Percentiles rank a stretch among this genome's conserved stretches.
Conservation (phyloP, 2,113 vertebrate species). For the Thamnaconus septentrionalis region DNA sequence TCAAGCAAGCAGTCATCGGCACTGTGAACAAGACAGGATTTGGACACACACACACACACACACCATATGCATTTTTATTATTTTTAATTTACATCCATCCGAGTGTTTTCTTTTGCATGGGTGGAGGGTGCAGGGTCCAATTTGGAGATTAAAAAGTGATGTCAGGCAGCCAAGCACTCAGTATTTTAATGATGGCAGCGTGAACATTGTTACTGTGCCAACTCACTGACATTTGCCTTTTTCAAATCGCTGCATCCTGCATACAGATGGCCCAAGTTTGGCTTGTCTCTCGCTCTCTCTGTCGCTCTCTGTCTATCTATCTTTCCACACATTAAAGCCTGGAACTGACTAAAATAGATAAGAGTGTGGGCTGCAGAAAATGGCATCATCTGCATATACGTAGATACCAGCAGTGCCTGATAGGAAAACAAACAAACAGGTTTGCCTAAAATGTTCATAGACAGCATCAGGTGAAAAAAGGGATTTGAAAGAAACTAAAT, state of each 20-base stretch:
- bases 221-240: constrained; percentile 24
- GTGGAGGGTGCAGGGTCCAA: neutral
- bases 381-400: too few species aligned
- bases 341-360: constrained; percentile 9
- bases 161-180: constrained; percentile 16
- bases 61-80: constrained; percentile 8
- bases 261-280: constrained; percentile 11
- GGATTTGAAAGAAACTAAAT: too few species aligned
- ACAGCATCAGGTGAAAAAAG: too few species aligned
- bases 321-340: constrained; percentile 1
- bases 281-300: too few species aligned
- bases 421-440: too few species aligned
- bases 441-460: too few species aligned
- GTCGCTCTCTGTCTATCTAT: too few species aligned
- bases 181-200: constrained; percentile 8
- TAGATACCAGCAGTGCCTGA: too few species aligned
- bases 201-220: constrained; percentile 1
- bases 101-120: too few species aligned
- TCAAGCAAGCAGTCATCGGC: neutral
- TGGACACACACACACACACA: constrained; percentile 3
- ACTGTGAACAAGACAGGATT: constrained; percentile 10
- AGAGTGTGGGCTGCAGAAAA: constrained; percentile 5
- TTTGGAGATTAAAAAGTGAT: constrained; percentile 33
- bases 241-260: neutral
- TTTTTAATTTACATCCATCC: constrained; percentile 18